Percentiles rank a stretch among this genome's conserved stretches.
phyloP scores from a whole-genome alignment of 2,888 invertebrate species.

The Stomorhina lunata region DNA sequence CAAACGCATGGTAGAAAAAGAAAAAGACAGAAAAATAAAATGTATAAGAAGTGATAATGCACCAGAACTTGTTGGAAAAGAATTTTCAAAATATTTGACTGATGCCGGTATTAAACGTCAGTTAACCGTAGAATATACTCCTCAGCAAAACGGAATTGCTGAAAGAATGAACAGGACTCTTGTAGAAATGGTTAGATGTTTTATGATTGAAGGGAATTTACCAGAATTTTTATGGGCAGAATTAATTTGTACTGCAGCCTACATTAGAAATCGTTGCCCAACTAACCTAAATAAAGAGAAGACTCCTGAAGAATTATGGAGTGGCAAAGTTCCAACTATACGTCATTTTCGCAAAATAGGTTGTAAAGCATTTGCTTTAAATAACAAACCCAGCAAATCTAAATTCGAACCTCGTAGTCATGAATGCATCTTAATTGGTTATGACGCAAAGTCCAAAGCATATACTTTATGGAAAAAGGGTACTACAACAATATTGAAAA shows the following conservation, averaged over 20 bases:
- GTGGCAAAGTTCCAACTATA: no score
- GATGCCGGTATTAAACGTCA: background rate
- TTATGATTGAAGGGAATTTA: background rate
- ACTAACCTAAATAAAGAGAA: background rate
- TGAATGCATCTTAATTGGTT: no score
- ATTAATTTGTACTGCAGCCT: background rate
- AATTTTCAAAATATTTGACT: background rate
- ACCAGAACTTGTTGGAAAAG: constrained; percentile 13
- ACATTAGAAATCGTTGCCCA: background rate
- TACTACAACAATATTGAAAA: background rate
- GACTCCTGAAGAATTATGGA: constrained; percentile 8
- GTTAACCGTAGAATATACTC: background rate
- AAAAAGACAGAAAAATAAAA: constrained; percentile 25
- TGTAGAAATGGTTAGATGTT: background rate
- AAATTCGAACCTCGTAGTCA: no score
- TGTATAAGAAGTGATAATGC: constrained; percentile 51
- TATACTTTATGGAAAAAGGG: background rate
- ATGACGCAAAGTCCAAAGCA: constrained; percentile 12
- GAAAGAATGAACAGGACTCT: constrained; percentile 4
- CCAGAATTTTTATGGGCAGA: background rate
- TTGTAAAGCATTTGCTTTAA: no score
- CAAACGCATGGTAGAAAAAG: no score
- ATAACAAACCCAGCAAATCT: no score
- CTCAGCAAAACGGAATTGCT: background rate
- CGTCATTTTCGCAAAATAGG: no score